phyloP scores from a whole-genome alignment of 2,797 vertebrate genomes.

The Oryzias dopingdopingensis region DNA sequence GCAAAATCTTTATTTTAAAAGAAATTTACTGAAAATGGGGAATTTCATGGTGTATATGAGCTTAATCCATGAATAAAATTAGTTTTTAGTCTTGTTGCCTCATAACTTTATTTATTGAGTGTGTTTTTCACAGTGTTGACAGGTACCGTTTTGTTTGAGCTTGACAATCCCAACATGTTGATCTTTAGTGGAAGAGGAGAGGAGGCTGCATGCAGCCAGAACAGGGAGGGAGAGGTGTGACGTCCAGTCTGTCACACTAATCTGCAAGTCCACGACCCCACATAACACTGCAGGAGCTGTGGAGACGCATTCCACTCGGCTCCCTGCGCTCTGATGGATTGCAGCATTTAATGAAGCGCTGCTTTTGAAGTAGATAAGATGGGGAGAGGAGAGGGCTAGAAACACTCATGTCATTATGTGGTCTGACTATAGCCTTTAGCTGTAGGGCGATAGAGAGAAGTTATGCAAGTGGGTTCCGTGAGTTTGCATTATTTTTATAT shows the following conservation, averaged over 20 bases:
- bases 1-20: no score
- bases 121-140: conserved; percentile 15
- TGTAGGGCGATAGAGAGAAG: conserved; percentile 34
- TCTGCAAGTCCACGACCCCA: conserved; percentile 53
- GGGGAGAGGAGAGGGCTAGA: conserved; percentile 43
- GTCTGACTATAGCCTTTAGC: conserved; percentile 18
- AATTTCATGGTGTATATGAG: no score
- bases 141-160: conserved; percentile 11
- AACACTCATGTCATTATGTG: conserved; percentile 58
- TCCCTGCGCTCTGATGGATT: conserved; percentile 52
- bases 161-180: conserved; percentile 28
- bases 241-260: conserved; percentile 52
- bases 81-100: conserved; percentile 9
- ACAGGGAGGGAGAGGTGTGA: conserved; percentile 35
- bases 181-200: conserved; percentile 44
- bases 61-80: no score
- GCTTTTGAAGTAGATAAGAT: conserved; percentile 70
- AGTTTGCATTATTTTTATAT: conserved; percentile 11
- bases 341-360: conserved; percentile 57
- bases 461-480: conserved; percentile 12
- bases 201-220: conserved; percentile 15
- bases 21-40: no score
- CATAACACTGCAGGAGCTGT: conserved; percentile 35
- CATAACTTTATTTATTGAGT: conserved; percentile 11
- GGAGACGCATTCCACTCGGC: conserved; percentile 46